Evolutionary conservation across 2,797 vertebrate genomes (phyloP).

Genomic region (Prionace glauca): DNA sequence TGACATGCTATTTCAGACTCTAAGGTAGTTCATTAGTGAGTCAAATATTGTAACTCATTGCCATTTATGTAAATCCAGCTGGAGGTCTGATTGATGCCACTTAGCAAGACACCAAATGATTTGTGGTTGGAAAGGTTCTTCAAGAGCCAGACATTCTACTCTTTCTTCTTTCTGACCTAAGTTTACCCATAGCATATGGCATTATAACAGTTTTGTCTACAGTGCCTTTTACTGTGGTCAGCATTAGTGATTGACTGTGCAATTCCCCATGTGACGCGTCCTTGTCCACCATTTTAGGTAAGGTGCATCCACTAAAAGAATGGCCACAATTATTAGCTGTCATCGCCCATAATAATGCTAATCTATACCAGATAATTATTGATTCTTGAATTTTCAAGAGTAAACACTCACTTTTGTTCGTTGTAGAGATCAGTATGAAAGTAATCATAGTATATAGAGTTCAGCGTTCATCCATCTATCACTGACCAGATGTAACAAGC

Average conservation of each 20-base stretch:
- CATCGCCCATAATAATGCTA: not conserved
- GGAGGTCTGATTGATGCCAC: not conserved
- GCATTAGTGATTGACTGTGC: not conserved
- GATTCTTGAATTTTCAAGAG: not conserved
- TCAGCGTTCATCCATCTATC: not conserved
- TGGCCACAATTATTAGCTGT: not conserved
- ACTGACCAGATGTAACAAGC: not conserved
- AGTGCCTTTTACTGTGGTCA: not conserved
- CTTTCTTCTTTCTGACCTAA: not conserved
- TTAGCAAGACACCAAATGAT: not conserved
- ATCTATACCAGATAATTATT: not conserved
- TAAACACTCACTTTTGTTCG: not conserved
- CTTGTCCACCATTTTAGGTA: not conserved
- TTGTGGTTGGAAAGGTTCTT: not conserved
- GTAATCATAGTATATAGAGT: not conserved
- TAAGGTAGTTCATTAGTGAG: not conserved
- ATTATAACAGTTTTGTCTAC: not conserved
- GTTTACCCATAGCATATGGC: not conserved
- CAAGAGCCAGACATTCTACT: not conserved
- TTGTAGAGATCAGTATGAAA: not conserved
- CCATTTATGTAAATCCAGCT: not conserved
- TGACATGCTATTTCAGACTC: not conserved
- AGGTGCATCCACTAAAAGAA: not conserved
- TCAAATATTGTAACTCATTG: not conserved
- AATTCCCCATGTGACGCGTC: not conserved